These are phyloP conservation scores for Tinamus guttatus DNA, from an alignment of 2,113 vertebrate species.

Conservation along the genomic window DNA sequence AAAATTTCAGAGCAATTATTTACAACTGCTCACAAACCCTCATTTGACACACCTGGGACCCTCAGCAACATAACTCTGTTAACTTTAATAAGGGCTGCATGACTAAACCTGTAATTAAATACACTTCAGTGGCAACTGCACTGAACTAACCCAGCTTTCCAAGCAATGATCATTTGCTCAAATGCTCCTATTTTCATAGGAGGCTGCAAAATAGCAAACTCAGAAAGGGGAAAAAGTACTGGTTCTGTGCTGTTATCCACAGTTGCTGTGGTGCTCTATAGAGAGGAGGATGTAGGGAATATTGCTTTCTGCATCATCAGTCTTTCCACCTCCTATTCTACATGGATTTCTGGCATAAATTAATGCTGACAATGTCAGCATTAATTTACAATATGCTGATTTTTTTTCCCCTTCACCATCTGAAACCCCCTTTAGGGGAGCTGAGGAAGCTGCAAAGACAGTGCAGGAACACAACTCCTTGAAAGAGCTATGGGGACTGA, in stretches of 20 bases:
- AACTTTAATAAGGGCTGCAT: not conserved
- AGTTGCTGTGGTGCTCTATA: not conserved
- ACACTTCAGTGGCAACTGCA: not conserved
- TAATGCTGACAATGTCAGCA: slow-evolving; percentile 37
- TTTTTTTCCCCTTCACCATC: not conserved
- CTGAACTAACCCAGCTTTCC: not conserved
- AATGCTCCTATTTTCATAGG: not conserved
- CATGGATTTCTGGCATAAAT: slow-evolving; percentile 32
- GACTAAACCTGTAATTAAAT: not conserved
- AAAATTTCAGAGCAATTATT: not conserved
- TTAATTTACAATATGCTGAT: slow-evolving; percentile 15
- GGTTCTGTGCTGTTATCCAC: not conserved
- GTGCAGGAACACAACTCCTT: not conserved
- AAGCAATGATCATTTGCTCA: fast-evolving
- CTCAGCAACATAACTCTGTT: not conserved
- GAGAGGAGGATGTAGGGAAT: not conserved
- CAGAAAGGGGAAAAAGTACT: not conserved
- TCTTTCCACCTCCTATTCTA: not conserved
- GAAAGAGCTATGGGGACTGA: not conserved
- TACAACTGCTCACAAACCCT: not conserved
- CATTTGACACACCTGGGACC: not conserved
- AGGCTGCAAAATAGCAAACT: not conserved
- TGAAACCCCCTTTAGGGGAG: slow-evolving; percentile 31
- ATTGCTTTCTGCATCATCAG: not conserved
- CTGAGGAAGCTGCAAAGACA: slow-evolving; percentile 1